A percentile compares a stretch with the other conserved stretches of the same genome.
phyloP scores from a whole-genome alignment of 2,113 vertebrate genomes.

The Mionectes macconnelli region DNA sequence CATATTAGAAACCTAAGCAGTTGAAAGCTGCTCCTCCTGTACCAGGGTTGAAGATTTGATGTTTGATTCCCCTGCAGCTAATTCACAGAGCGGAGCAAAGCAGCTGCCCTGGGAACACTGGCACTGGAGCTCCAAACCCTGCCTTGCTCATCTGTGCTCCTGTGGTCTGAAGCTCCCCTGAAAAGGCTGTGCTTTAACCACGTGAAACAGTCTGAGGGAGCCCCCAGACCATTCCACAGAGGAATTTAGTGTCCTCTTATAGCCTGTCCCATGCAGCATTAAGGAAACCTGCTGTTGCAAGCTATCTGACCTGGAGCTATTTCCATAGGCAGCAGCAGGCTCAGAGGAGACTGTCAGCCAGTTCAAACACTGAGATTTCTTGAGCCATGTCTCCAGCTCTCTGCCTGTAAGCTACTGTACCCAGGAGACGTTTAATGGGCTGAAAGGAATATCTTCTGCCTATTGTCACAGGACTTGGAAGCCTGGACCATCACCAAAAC shows the following conservation, averaged over 20 bases:
- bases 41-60: background rate
- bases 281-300: background rate
- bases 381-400: background rate
- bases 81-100: accelerated
- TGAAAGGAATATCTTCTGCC: conserved; percentile 26
- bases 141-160: background rate
- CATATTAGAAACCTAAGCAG: background rate
- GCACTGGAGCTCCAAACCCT: background rate
- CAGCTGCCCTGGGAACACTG: accelerated
- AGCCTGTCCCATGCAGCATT: background rate
- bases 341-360: background rate
- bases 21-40: background rate
- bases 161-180: accelerated
- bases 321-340: background rate
- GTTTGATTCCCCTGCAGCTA: background rate
- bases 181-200: background rate
- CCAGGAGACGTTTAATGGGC: background rate
- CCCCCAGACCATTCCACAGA: background rate
- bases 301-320: background rate
- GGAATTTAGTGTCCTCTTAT: background rate
- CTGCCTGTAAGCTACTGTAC: background rate
- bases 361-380: background rate
- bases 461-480: background rate
- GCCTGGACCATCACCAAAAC: conserved; percentile 22
- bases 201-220: accelerated